phyloP scores from a whole-genome alignment of 2,113 vertebrate genomes.

The Hyla sarda region DNA sequence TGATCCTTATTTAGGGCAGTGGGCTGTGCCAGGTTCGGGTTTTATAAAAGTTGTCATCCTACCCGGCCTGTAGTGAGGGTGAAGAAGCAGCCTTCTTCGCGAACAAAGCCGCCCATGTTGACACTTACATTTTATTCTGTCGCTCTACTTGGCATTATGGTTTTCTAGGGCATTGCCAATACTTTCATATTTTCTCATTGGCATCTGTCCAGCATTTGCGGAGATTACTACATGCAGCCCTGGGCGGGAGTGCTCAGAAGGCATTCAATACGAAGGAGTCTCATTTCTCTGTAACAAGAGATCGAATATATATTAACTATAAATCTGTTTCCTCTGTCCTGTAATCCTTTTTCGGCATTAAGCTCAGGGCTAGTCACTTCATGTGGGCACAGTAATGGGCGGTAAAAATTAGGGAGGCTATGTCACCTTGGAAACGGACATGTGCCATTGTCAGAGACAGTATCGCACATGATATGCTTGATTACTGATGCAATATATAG shows the following conservation, averaged over 20 bases:
- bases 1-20: too few relatives aligned
- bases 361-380: neutral
- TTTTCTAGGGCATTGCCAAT: neutral
- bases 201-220: conserved; percentile 41
- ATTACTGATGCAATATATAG: too few relatives aligned
- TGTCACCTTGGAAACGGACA: too few relatives aligned
- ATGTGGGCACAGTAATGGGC: neutral
- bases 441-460: neutral
- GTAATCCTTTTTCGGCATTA: neutral
- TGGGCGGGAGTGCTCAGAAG: neutral
- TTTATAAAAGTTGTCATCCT: neutral
- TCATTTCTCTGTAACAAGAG: neutral
- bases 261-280: neutral
- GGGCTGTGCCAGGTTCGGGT: neutral
- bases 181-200: neutral
- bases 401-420: neutral
- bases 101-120: neutral
- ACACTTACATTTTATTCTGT: neutral
- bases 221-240: neutral
- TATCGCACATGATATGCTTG: neutral
- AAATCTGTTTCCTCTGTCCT: neutral
- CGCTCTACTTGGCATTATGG: neutral
- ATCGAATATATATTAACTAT: neutral
- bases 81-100: neutral
- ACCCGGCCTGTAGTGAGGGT: neutral